These are phyloP conservation scores for Pitangus sulphuratus DNA, from an alignment of 2,797 vertebrate genomes.

Conservation along the genomic window DNA sequence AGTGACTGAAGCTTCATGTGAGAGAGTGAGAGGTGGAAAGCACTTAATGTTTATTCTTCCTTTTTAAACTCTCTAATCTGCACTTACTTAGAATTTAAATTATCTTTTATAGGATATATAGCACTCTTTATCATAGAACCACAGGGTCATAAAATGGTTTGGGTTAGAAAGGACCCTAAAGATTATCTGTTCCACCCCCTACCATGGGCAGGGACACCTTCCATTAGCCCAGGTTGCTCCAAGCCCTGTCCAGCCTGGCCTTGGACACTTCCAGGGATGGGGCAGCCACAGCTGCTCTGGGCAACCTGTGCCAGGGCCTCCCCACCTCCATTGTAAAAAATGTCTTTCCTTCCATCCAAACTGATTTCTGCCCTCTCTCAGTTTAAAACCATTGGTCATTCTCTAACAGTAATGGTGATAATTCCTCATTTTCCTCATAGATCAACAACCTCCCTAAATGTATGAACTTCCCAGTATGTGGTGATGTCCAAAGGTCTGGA, in stretches of 20 bases:
- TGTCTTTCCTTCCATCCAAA: not conserved
- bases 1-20: not conserved
- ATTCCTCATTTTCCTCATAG: not conserved
- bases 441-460: not conserved
- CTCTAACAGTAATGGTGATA: not conserved
- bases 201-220: not conserved
- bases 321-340: not conserved
- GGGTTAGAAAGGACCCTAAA: not conserved
- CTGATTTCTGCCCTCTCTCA: not conserved
- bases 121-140: not conserved
- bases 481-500: not conserved
- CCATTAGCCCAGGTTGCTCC: not conserved
- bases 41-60: not conserved
- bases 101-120: not conserved
- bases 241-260: fast-evolving
- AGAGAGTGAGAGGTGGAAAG: not conserved
- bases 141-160: not conserved
- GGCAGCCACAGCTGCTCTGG: not conserved
- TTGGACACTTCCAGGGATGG: not conserved
- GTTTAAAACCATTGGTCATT: not conserved
- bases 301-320: not conserved
- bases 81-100: not conserved
- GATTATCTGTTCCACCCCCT: too few relatives aligned
- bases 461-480: not conserved
- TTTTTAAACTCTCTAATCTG: not conserved